Evolutionary conservation across 2,888 invertebrate species (phyloP).

Genomic region (Galerucella calmariensis): DNA sequence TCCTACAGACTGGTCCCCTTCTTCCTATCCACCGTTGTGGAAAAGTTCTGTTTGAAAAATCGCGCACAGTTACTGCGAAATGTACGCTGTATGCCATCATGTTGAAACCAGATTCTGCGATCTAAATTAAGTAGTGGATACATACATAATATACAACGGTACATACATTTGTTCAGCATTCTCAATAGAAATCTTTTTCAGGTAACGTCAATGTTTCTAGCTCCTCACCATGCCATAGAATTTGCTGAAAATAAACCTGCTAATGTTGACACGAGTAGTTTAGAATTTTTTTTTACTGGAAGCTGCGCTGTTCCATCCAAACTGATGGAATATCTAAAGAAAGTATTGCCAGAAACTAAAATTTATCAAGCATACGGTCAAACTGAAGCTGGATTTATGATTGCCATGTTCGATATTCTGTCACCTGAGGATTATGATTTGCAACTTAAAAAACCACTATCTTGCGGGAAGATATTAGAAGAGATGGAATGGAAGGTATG

Average conservation of each 20-base stretch:
- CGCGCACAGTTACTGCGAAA: too few relatives aligned
- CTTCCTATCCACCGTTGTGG: too few relatives aligned
- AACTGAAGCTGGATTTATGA: slow-evolving; percentile 31
- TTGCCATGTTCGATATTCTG: slow-evolving; percentile 22
- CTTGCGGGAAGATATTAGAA: slow-evolving; percentile 36
- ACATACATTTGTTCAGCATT: too few relatives aligned
- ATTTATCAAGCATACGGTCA: slow-evolving; percentile 38
- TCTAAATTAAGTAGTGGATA: too few relatives aligned
- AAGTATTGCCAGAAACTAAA: slow-evolving; percentile 28
- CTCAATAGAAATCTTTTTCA: too few relatives aligned
- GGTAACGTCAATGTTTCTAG: slow-evolving; percentile 52
- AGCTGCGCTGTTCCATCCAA: slow-evolving; percentile 28
- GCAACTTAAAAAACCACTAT: slow-evolving; percentile 36
- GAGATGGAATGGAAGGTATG: slow-evolving; percentile 56
- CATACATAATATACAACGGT: too few relatives aligned
- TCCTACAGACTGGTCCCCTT: too few relatives aligned
- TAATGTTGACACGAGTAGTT: slow-evolving; percentile 24
- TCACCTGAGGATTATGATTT: slow-evolving; percentile 30
- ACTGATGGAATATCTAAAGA: slow-evolving; percentile 31
- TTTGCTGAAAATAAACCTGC: slow-evolving; percentile 35
- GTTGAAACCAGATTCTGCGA: too few relatives aligned
- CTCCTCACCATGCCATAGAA: slow-evolving; percentile 51
- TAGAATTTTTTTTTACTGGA: slow-evolving; percentile 31
- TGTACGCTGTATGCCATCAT: too few relatives aligned
- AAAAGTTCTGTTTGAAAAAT: too few relatives aligned